Evolutionary conservation across 2,113 vertebrate species (phyloP), one percentile per base, ranked within the genome.

Genomic region (Clarias magur): DNA sequence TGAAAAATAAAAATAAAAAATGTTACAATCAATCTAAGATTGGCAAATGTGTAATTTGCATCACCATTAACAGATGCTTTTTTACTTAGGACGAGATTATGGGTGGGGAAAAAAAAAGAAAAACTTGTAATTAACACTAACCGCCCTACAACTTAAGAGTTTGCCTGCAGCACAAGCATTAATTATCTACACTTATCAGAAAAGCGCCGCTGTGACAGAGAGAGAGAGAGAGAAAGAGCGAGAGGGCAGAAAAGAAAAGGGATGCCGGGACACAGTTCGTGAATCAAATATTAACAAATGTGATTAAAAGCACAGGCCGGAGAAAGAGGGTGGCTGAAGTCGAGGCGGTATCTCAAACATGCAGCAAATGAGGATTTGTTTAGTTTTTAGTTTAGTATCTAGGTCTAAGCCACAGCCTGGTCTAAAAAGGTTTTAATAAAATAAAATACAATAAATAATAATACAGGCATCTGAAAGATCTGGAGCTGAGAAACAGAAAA

Each of bases 81-180:
- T 88, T 88, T 86, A 88, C 85, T 89, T 65, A 67, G 68, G 59
- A 57, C 13, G 62, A 83, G 75, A 72, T 81, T 80, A 4, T 27
- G 3, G 21, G 48, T 21, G 42, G n/a, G 0, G 15, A 2, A n/a
- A 73, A 75, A n/a, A n/a, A n/a, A n/a, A 63, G 16, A 48, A 63
- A 86, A 73, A 13, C 19, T 83, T 76, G 78, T 90, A 90, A 91
- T 89, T 92, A 89, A 87, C 80, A 90, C 89, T 84, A 88, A 90
- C 84, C 72, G 75, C 80, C 85, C 88, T 84, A 84, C 75, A 90
- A 88, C 82, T 88, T 76, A 86, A 83, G 54, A 83, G 84, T 89
- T 82, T 88, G 88, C 75, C 88, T 81, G 80, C 70, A 82, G 86
- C 65, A 30, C 15, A 42, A 54, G 72, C 86, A 88, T 88, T 89